These are phyloP conservation scores for Scleropages formosus DNA, from an alignment of 2,797 vertebrate species.

Conservation along the genomic window DNA sequence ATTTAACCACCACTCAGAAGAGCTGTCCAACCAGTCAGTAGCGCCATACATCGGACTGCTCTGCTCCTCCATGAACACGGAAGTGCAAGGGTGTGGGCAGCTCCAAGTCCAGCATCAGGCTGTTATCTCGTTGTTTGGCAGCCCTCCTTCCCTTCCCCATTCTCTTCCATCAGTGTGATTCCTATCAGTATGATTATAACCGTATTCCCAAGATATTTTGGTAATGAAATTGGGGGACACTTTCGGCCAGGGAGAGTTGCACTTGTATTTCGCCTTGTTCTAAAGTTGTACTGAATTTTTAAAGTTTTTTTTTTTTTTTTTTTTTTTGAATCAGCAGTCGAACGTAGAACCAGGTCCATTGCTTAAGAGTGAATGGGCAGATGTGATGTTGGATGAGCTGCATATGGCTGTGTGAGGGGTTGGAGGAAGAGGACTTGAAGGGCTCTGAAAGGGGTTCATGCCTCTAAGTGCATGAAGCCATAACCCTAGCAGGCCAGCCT, in stretches of 20 bases:
- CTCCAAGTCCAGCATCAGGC: background rate
- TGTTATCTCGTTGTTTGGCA: background rate
- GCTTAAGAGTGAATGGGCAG: background rate
- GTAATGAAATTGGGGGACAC: slow-evolving; percentile 14
- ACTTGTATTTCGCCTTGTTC: background rate
- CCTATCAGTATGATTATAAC: slow-evolving; percentile 29
- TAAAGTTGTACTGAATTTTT: slow-evolving; percentile 37
- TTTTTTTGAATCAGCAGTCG: background rate
- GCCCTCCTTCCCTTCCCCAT: background rate
- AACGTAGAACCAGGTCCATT: background rate
- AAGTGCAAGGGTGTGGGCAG: slow-evolving; percentile 12
- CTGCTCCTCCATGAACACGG: background rate
- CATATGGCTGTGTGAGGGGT: too few species aligned
- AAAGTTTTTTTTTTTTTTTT: background rate
- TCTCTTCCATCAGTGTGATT: slow-evolving; percentile 34
- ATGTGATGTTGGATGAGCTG: background rate
- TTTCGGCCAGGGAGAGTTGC: background rate
- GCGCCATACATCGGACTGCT: background rate
- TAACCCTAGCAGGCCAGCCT: too few species aligned
- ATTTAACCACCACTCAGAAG: background rate
- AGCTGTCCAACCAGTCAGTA: background rate
- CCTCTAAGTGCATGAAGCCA: too few species aligned
- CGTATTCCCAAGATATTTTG: slow-evolving; percentile 20
- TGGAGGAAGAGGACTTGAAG: too few species aligned
- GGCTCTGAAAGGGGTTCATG: too few species aligned